Evolutionary conservation across 2,888 invertebrate genomes (phyloP), one percentile per base, ranked within the genome.

Genomic region (Melanophora roralis): DNA sequence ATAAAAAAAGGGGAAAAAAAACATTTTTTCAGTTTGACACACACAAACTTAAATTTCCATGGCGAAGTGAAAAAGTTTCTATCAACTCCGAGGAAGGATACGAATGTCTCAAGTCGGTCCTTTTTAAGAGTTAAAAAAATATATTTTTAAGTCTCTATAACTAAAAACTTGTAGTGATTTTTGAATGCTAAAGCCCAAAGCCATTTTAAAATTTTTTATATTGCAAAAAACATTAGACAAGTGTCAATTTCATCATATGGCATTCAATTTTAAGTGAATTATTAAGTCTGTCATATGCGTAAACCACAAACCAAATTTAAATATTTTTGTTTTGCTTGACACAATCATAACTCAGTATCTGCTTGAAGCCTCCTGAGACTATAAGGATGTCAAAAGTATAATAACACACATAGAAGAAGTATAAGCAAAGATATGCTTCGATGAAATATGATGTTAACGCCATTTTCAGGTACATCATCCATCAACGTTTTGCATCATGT

Each of bases 371-470:
- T 34, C 60, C 34, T 53, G 40, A 43, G 34, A 62, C 1, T 11
- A 11, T 8, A 49, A 12, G 19, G 7, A 47, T 23, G 9, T 21
- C 23, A 21, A 4, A n/a, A 59, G 36, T 19, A 36, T 11, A 53
- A 43, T 16, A 9, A 64, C 12, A 34, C 16, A 49, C n/a, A 23
- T 40, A 9, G 21, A 64, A 0, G 36, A 55, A 47, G 27, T 5
- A 43, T 11, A 65, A 59, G 14, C n/a, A 7, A 51, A 71, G 40
- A 69, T 14, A 71, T 59, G 27, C 9, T 4, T 1, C n/a, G 38
- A 72, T 76, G 76, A 81, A 81, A 62, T 76, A 81, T 81, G 73
- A 77, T 77, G 73, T 59, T 43, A 51, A 68, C 76, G 80, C 80
- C 76, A 77, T 64, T 76, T 73, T 59, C 76, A 77, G 80, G 80